Base-by-base conservation (phyloP, 2,797 vertebrate genomes). In the Sebastes matsubarae region DNA sequence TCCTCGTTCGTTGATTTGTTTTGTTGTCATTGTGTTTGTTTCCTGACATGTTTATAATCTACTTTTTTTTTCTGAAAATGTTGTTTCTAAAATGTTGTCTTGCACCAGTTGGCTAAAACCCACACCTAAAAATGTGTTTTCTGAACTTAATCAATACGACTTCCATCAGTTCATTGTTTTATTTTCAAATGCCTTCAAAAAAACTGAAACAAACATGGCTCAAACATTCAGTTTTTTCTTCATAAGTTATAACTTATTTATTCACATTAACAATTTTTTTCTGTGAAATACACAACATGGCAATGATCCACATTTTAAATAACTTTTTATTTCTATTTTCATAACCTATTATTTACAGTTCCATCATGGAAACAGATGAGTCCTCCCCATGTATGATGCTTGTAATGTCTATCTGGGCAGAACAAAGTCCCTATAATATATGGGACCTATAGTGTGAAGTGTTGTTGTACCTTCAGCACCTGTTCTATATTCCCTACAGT, bases 241-340 rank as follows among this genome's bases (percentile, higher is more conserved):
- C 85, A 93, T 92, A 92, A 88, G 84, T 92, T 93, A 93, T 93
- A 95, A 96, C 90, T 91, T 91, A 93, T 87, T 91, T 83, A 89
- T 92, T 90, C 79, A 94, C 88, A 92, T 88, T 74, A 71, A 91
- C 82, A 81, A 25, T 72, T 78, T 80, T 79, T 80, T 79, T 67
- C 76, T 83, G 82, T 83, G 81, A 88, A 85, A 88, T 88, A 92
- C 85, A 94, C 88, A 86, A 86, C 84, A 91, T 84, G 88, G 87
- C 76, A 86, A 91, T 83, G 74, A 81, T 85, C 86, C 80, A 87
- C 77, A 86, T 87, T 91, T 96, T 96, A 96, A 96, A 96, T 96
- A 95, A 93, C 88, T 88, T 92, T 93, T 52, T n/a, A 52, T 52
- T 79, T 72, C 89, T 88, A 84, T 84, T 83, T 84, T 63, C 75